A percentile compares a stretch with the other conserved stretches of the same genome.
These are phyloP conservation scores for Pampusana beccarii DNA, from an alignment of 2,113 vertebrate genomes.

Conservation along the genomic window DNA sequence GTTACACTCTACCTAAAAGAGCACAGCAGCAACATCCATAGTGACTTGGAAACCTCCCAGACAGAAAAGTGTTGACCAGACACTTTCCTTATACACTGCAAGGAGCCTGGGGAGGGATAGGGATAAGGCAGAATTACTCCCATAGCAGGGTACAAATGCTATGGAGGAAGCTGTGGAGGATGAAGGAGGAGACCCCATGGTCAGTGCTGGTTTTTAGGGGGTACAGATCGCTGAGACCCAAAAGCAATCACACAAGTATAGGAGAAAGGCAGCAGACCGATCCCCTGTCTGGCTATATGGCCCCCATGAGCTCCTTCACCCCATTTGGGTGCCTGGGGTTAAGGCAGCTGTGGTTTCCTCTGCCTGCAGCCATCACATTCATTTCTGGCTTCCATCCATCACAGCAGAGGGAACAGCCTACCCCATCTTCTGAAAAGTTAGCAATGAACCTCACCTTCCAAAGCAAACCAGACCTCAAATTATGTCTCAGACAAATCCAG, in stretches of 20 bases:
- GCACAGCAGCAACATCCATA: background rate
- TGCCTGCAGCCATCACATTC: background rate
- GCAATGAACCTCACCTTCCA: background rate
- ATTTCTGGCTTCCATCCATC: background rate
- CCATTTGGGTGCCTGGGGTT: background rate
- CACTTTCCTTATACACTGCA: background rate
- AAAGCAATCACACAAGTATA: background rate
- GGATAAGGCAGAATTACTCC: background rate
- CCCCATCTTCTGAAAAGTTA: background rate
- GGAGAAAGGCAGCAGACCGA: background rate
- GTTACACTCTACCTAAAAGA: background rate
- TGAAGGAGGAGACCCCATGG: background rate
- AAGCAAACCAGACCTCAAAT: background rate
- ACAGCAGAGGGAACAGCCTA: background rate
- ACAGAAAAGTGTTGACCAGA: background rate
- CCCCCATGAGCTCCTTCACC: background rate
- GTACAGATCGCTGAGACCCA: background rate
- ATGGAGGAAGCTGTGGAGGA: background rate
- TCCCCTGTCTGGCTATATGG: background rate
- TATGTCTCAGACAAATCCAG: accelerated
- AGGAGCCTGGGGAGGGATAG: background rate
- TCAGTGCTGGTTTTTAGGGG: background rate
- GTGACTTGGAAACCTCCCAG: background rate
- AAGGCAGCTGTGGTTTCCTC: background rate
- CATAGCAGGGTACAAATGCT: background rate